Evolutionary conservation across 2,797 vertebrate genomes (phyloP).

Genomic region (Scleropages formosus): DNA sequence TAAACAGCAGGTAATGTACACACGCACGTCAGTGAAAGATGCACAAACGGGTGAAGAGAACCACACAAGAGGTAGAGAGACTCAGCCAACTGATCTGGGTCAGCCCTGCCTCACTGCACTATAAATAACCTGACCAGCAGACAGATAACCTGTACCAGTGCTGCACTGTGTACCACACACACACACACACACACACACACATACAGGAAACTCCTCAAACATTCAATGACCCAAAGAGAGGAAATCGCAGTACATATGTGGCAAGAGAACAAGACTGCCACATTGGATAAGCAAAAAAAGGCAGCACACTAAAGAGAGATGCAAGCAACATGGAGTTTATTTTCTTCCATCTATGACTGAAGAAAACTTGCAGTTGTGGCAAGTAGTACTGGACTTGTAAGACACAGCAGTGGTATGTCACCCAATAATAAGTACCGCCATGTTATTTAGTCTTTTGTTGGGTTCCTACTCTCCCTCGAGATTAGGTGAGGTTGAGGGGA

Average conservation of each 20-base stretch:
- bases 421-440: not conserved
- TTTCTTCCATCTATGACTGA: not conserved
- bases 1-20: not conserved
- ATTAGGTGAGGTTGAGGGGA: not conserved
- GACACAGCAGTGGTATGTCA: not conserved
- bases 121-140: slow-evolving; percentile 66
- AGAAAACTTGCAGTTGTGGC: not conserved
- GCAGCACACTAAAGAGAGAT: not conserved
- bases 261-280: not conserved
- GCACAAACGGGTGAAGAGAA: not conserved
- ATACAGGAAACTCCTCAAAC: too few relatives aligned
- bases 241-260: too few relatives aligned
- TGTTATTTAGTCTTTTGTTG: not conserved
- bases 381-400: not conserved
- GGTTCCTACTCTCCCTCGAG: not conserved
- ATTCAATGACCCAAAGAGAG: too few relatives aligned
- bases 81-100: slow-evolving; percentile 58
- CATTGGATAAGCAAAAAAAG: not conserved
- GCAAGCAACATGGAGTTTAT: not conserved
- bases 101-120: slow-evolving; percentile 49
- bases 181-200: too few relatives aligned
- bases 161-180: slow-evolving; percentile 22
- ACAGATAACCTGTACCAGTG: slow-evolving; percentile 46
- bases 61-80: slow-evolving; percentile 6
- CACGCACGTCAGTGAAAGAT: not conserved